phyloP scores from a whole-genome alignment of 2,888 invertebrate genomes.

The Mesorhabditis sp. region DNA sequence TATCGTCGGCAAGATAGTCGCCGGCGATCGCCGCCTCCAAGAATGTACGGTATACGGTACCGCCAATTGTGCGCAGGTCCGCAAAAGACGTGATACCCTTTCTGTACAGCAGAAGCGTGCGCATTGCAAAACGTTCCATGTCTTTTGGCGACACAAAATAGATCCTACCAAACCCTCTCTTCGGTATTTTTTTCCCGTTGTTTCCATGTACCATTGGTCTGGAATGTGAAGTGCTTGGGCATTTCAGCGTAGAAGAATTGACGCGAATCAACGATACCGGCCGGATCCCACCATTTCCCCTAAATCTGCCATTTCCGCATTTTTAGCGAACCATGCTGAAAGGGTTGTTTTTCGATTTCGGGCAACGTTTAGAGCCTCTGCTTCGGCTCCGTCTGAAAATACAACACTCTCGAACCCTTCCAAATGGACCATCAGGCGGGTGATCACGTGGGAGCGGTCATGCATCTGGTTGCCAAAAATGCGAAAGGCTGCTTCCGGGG shows the following conservation, averaged over 20 bases:
- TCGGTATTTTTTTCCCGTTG: too few relatives aligned
- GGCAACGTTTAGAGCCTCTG: background rate
- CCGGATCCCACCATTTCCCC: background rate
- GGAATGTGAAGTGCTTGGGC: slow-evolving; percentile 16
- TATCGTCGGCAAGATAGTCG: slow-evolving; percentile 17
- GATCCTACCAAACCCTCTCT: slow-evolving; percentile 14
- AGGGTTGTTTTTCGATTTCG: slow-evolving; percentile 8
- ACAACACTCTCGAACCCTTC: too few relatives aligned
- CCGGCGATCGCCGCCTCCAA: slow-evolving; percentile 16
- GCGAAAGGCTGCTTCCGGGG: slow-evolving; percentile 24
- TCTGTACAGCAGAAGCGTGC: slow-evolving; percentile 12
- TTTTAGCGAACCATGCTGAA: slow-evolving; percentile 10
- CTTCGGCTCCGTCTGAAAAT: slow-evolving; percentile 2
- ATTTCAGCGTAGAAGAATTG: slow-evolving; percentile 12
- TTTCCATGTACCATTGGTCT: slow-evolving; percentile 9
- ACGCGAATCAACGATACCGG: background rate
- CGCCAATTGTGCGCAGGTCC: slow-evolving; percentile 12
- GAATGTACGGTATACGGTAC: slow-evolving; percentile 11
- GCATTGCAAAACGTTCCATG: slow-evolving; percentile 16
- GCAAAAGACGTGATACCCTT: slow-evolving; percentile 14
- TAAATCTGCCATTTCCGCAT: background rate
- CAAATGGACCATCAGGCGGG: too few relatives aligned
- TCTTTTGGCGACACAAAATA: slow-evolving; percentile 16
- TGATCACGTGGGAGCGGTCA: too few relatives aligned
- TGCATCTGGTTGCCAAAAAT: slow-evolving; percentile 3